These are phyloP conservation scores for Oligia latruncula DNA, from an alignment of 2,888 invertebrate genomes.

Conservation along the genomic window DNA sequence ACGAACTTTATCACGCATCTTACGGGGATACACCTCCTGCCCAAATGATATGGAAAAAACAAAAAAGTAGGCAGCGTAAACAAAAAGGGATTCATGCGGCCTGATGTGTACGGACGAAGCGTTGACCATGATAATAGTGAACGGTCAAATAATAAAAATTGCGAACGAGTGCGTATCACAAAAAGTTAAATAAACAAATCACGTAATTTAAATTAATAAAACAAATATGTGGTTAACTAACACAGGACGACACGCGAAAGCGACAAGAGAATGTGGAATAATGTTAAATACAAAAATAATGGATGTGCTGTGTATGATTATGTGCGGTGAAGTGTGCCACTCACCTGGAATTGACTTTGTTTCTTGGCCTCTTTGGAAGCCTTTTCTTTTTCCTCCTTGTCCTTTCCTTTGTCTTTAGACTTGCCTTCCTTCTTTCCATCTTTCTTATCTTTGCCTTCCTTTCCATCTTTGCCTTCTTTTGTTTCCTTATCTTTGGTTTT, in stretches of 20 bases:
- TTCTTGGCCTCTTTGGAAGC: slow-evolving; percentile 91
- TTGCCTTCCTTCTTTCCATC: slow-evolving; percentile 91
- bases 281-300: slow-evolving; percentile 79
- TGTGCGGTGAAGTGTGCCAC: slow-evolving; percentile 62
- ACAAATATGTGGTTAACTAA: slow-evolving; percentile 82
- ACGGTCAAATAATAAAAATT: slow-evolving; percentile 74
- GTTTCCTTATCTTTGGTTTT: slow-evolving; percentile 91
- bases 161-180: slow-evolving; percentile 74
- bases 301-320: slow-evolving; percentile 85
- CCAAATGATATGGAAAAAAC: slow-evolving; percentile 90
- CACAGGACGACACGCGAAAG: slow-evolving; percentile 84
- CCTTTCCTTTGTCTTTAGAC: slow-evolving; percentile 88
- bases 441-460: slow-evolving; percentile 89
- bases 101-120: slow-evolving; percentile 82
- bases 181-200: slow-evolving; percentile 76
- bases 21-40: slow-evolving; percentile 95
- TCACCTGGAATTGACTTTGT: slow-evolving; percentile 92
- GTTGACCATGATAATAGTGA: slow-evolving; percentile 71
- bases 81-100: slow-evolving; percentile 88
- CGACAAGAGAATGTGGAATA: slow-evolving; percentile 71
- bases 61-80: slow-evolving; percentile 90
- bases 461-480: slow-evolving; percentile 86
- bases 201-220: slow-evolving; percentile 73
- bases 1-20: slow-evolving; percentile 95
- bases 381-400: slow-evolving; percentile 91